Percentiles rank a stretch among this genome's conserved stretches.
Conservation (phyloP, 2,797 vertebrate species). For the Ispidina lecontei region DNA sequence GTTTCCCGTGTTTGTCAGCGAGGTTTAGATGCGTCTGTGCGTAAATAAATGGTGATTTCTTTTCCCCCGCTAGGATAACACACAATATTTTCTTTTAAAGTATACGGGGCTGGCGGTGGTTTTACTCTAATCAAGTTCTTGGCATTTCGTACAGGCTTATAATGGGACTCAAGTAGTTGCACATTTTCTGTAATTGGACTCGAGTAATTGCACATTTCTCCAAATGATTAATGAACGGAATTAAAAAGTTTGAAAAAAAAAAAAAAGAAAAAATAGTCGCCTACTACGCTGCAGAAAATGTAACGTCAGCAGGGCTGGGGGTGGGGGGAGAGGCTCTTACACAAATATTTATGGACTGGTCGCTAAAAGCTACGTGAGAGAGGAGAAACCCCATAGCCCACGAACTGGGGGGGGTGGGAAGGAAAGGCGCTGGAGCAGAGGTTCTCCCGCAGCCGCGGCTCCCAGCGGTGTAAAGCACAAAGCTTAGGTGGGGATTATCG, state of each 20-base stretch:
- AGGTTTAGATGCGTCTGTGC: slow-evolving; percentile 68
- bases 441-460: rapidly evolving
- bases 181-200: slow-evolving; percentile 68
- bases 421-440: neutral
- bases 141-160: slow-evolving; percentile 57
- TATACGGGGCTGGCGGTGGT: slow-evolving; percentile 54
- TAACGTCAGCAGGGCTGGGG: neutral
- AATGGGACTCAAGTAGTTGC: slow-evolving; percentile 67
- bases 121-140: slow-evolving; percentile 65
- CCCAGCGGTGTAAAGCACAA: neutral
- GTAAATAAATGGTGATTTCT: slow-evolving; percentile 75
- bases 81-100: slow-evolving; percentile 64
- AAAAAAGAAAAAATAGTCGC: neutral
- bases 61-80: slow-evolving; percentile 54
- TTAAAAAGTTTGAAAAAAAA: slow-evolving; percentile 5
- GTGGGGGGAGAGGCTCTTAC: neutral
- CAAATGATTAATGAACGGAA: slow-evolving; percentile 62
- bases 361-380: neutral
- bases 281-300: neutral
- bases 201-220: slow-evolving; percentile 69
- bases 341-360: neutral
- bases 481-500: neutral
- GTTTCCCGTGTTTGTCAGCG: slow-evolving; percentile 74
- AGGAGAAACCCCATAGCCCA: rapidly evolving
- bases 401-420: rapidly evolving